Evolutionary conservation across 2,113 vertebrate genomes (phyloP), one percentile per base, ranked within the genome.

Genomic region (Todiramphus saurophagus): DNA sequence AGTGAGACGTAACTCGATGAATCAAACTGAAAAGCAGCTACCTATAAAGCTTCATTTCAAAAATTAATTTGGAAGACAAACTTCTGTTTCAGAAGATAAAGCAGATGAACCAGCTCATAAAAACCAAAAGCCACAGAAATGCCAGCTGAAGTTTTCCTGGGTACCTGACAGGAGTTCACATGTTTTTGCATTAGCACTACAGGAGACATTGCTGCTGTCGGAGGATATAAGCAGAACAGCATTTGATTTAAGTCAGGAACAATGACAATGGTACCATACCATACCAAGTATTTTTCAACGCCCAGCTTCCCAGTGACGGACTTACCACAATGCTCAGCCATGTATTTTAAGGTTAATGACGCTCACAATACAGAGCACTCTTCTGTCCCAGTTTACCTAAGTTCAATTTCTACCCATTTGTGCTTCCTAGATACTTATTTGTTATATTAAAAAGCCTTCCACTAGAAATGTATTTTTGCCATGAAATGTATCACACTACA

Each of bases 371-470:
- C 10, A 56, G 11, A 90, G 24, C 39, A 73, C 9, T 51, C 41
- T 56, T 41, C 41, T 58, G 64, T 11, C 44, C 27, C 62, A 58
- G 5, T 44, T 82, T 43, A 23, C n/a, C 19, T 2, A 62, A 70
- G 39, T 17, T 74, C 39, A 74, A 11, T 58, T 83, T 96, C 30
- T 83, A 93, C 68, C 35, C 76, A 60, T 41, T 72, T 23, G 25
- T 0, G 0, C 16, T 39, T 83, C 19, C 39, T 64, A 17, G 19
- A 68, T 64, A 43, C 16, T 73, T 60, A 59, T 24, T 72, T 51
- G 15, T 35, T 60, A 41, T 76, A 83, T 56, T 83, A 28, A 83
- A 76, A 89, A 51, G 16, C 6, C 25, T 19, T 68, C 53, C 53
- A 73, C 24, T 51, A 63, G 25, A 35, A 90, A 76, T 15, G 35